Evolutionary conservation across 2,797 vertebrate genomes (phyloP).

Genomic region (Psittacula derbiana): DNA sequence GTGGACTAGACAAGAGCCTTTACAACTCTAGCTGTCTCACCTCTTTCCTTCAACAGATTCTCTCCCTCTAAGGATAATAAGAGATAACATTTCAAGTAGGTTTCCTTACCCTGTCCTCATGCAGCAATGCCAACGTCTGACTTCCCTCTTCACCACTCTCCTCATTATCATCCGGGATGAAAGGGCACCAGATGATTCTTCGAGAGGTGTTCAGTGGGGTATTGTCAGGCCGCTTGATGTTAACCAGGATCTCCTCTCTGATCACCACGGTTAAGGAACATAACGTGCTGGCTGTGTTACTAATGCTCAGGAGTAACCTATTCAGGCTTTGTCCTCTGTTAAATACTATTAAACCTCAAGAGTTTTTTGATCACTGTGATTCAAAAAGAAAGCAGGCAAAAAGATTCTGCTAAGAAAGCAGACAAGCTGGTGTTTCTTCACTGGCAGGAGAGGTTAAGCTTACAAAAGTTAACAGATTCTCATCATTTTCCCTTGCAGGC

Average conservation of each 20-base stretch:
- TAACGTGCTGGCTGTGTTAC: conserved; percentile 26
- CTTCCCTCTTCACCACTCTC: conserved; percentile 89
- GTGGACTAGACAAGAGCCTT: not conserved
- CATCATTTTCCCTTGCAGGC: not conserved
- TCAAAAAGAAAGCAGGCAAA: not conserved
- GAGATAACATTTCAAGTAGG: rapidly evolving
- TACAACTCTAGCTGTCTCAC: not conserved
- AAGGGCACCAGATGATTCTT: conserved; percentile 98
- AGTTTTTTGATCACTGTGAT: not conserved
- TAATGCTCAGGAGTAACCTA: not conserved
- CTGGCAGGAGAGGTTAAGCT: not conserved
- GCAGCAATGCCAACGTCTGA: conserved; percentile 91
- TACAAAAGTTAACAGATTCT: not conserved
- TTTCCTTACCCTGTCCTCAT: conserved; percentile 91
- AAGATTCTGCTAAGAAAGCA: not conserved
- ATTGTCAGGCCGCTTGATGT: conserved; percentile 87
- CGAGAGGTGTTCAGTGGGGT: conserved; percentile 87
- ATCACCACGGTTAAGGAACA: conserved; percentile 73
- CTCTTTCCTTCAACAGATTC: not conserved
- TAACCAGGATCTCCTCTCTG: conserved; percentile 93
- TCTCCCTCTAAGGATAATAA: not conserved
- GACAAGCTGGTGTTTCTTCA: not conserved
- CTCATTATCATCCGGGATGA: conserved; percentile 93
- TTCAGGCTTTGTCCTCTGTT: not conserved
- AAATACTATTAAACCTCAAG: not conserved